Evolutionary conservation across 2,888 invertebrate genomes (phyloP), one percentile per base, ranked within the genome.

Genomic region (Sisyra terminalis): DNA sequence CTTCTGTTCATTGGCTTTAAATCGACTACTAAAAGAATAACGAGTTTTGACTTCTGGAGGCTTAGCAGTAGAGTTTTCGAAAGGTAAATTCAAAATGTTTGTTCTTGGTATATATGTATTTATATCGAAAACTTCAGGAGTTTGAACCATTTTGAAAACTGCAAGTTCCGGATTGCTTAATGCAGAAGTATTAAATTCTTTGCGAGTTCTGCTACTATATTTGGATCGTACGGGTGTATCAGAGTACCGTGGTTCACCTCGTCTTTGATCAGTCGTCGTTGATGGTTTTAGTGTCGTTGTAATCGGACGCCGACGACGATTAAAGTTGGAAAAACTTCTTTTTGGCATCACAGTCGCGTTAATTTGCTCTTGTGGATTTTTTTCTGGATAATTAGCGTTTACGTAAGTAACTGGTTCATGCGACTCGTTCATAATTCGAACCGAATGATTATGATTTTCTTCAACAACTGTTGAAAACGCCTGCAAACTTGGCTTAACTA

Each of bases 21-120:
- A 55, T 40, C 54, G 48, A 41, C 55, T 56, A 37, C 55, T 55
- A 10, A 49, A 47, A 45, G 50, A 53, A 46, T 56, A 52, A 16
- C 52, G 16, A 10, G 18, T 10, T 24, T 14, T 17, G 18, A 14
- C 16, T 10, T 35, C 35, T 6, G 42, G 9, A 7, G 29, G 17
- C 4, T 34, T 29, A 13, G 13, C 4, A 11, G 24, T 35, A 17
- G 15, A 11, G 14, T 40, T 13, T 6, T 24, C 14, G 3, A 29
- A 15, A n/a, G 10, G 17, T 3, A 3, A 2, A 9, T 16, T 17
- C 9, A 18, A 37, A 11, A 37, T 11, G 14, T 30, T 30, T 2
- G 40, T 15, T 29, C 15, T n/a, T 8, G 40, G 40, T 13, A 40
- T 29, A 15, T 30, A 40, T 3, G 29, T 9, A 15, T 29, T 40